Percentiles rank a stretch among this genome's conserved stretches.
phyloP scores from a whole-genome alignment of 2,797 vertebrate genomes.

The Chiroxiphia lanceolata region DNA sequence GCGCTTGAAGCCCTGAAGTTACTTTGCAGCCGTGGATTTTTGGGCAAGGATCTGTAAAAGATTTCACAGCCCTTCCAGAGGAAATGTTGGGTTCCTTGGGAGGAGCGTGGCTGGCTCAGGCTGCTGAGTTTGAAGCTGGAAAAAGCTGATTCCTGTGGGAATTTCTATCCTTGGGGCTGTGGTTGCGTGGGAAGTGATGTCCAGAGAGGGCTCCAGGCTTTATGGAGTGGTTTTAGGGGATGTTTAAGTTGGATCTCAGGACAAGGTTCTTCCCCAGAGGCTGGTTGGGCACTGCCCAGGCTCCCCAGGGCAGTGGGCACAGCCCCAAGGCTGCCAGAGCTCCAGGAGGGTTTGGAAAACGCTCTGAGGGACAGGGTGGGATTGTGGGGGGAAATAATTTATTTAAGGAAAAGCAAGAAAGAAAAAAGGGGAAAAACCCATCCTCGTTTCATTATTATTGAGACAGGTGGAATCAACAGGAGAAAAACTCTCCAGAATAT shows the following conservation, averaged over 20 bases:
- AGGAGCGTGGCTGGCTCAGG: fast-evolving
- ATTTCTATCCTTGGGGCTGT: fast-evolving
- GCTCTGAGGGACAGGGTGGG: neutral
- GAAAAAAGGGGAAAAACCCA: neutral
- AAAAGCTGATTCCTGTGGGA: neutral
- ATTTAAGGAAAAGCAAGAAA: neutral
- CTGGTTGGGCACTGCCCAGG: neutral
- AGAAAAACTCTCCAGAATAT: neutral
- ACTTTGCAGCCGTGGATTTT: neutral
- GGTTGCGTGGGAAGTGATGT: neutral
- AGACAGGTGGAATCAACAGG: neutral
- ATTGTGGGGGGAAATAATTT: neutral
- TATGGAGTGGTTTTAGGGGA: neutral
- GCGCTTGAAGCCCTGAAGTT: neutral
- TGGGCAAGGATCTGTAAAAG: neutral
- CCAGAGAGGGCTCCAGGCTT: neutral
- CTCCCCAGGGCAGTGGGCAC: neutral
- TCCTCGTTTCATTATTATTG: too few relatives aligned
- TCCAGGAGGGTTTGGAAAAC: neutral
- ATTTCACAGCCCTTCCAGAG: neutral
- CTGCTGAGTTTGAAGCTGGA: neutral
- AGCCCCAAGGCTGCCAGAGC: neutral
- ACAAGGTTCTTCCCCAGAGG: neutral
- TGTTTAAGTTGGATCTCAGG: neutral
- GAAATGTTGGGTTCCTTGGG: neutral